Conservation (phyloP, 2,797 vertebrate species). For the Rhyacichthys aspro region DNA sequence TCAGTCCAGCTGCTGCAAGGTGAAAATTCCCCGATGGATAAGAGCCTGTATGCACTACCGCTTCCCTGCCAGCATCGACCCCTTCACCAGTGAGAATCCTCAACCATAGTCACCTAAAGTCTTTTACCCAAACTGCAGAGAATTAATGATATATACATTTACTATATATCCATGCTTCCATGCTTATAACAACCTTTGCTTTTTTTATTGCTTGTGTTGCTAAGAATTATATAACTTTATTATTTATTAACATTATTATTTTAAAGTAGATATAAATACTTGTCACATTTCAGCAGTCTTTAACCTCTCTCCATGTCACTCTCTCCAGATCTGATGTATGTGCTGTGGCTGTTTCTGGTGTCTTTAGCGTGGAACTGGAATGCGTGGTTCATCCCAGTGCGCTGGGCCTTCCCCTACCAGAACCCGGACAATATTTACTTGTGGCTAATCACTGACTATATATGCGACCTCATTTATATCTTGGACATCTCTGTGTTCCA, state of each 20-base stretch:
- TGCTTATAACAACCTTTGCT: background rate
- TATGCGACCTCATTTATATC: constrained; percentile 93
- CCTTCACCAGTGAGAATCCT: constrained; percentile 90
- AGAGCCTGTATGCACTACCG: constrained; percentile 70
- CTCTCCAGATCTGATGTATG: constrained; percentile 87
- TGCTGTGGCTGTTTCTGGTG: constrained; percentile 96
- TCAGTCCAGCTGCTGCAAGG: constrained; percentile 79
- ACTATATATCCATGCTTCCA: too few relatives aligned
- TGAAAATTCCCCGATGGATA: constrained; percentile 81
- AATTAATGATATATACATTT: background rate
- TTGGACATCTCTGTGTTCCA: constrained; percentile 92
- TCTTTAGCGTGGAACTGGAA: constrained; percentile 98
- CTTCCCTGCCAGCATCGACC: constrained; percentile 95
- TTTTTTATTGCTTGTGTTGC: too few relatives aligned
- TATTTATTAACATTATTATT: too few relatives aligned
- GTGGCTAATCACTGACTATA: constrained; percentile 91
- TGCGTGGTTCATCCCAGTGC: constrained; percentile 94
- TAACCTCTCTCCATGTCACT: background rate
- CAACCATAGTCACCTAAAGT: background rate
- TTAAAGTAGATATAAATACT: too few relatives aligned
- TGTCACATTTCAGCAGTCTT: background rate
- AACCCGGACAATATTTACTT: constrained; percentile 85
- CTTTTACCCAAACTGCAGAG: constrained; percentile 14
- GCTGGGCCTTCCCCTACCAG: constrained; percentile 96
- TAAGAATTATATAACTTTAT: too few relatives aligned